Evolutionary conservation across 2,113 vertebrate species (phyloP).

Genomic region (Climacteris rufus): DNA sequence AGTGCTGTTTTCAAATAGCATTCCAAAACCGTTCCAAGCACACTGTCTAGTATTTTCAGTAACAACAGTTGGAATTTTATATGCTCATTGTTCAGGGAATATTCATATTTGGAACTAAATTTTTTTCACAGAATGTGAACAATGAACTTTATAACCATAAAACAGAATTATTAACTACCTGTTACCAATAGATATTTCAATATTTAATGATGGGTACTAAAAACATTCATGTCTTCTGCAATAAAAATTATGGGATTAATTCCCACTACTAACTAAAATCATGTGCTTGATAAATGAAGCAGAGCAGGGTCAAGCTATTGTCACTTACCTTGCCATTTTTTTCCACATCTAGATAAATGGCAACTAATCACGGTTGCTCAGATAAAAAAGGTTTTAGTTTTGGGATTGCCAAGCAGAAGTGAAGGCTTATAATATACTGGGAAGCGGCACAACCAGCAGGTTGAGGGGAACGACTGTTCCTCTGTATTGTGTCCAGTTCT

Average conservation of each 20-base stretch:
- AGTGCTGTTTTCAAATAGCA: conserved; percentile 14
- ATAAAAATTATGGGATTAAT: not conserved
- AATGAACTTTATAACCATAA: not conserved
- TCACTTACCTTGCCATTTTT: not conserved
- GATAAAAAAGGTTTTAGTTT: not conserved
- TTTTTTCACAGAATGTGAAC: not conserved
- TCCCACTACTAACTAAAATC: not conserved
- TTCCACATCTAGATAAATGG: not conserved
- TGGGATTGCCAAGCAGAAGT: not conserved
- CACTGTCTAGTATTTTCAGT: conserved; percentile 4
- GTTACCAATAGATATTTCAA: not conserved
- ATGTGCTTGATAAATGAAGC: not conserved
- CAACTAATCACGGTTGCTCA: not conserved
- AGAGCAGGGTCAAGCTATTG: not conserved
- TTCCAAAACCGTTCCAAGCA: not conserved
- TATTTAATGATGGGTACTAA: not conserved
- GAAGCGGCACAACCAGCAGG: not conserved
- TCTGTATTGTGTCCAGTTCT: not conserved
- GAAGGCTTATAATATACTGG: not conserved
- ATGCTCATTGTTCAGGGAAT: not conserved
- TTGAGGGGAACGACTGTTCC: not conserved
- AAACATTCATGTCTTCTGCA: not conserved
- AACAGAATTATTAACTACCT: conserved; percentile 1
- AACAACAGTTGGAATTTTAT: not conserved
- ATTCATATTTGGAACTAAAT: not conserved